Evolutionary conservation across 2,797 vertebrate genomes (phyloP), one percentile per base, ranked within the genome.

Genomic region (Enteromius radiatus): DNA sequence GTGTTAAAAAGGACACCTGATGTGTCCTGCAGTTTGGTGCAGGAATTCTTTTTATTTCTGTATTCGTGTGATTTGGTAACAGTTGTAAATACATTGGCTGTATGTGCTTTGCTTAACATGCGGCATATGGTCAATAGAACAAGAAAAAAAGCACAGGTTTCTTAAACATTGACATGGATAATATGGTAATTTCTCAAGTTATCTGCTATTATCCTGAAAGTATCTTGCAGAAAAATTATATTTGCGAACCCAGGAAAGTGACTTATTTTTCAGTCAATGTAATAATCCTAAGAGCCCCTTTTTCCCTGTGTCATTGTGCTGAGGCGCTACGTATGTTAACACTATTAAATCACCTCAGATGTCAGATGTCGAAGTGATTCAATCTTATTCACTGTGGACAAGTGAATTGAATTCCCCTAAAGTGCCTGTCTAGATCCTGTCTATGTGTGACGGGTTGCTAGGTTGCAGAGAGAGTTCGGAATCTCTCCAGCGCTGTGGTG

Each of bases 401-500:
- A 91, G 92, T 86, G 91, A 93, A 94, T 93, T 93, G 91, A 92
- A 93, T 94, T 94, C 91, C 91, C 89, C 89, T 92, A 93, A 94
- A 94, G 94, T 94, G 93, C 90, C 90, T 92, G 92, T 94, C 93
- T 93, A 93, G 94, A 94, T 94, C 92, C 92, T 93, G 92, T 92
- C 92, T 92, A 85, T 82, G 85, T 93, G 90, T 93, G 92, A 93
- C 89, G 90, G 90, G 91, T 93, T 91, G 92, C 91, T 87, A 81
- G 87, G 85, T 91, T 92, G 80, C 91, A 61, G 47, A 86, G 88
- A 87, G 91, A 90, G 88, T 90, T 92, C 90, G 89, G 87, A 93
- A 85, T 89, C 90, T 91, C 89, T 92, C 88, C 89, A 86, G 82
- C 87, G 81, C 88, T 89, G 88, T 89, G 87, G 90, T 92, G 89